These are phyloP conservation scores for Istiophorus platypterus DNA, from an alignment of 2,113 vertebrate species.

Conservation along the genomic window DNA sequence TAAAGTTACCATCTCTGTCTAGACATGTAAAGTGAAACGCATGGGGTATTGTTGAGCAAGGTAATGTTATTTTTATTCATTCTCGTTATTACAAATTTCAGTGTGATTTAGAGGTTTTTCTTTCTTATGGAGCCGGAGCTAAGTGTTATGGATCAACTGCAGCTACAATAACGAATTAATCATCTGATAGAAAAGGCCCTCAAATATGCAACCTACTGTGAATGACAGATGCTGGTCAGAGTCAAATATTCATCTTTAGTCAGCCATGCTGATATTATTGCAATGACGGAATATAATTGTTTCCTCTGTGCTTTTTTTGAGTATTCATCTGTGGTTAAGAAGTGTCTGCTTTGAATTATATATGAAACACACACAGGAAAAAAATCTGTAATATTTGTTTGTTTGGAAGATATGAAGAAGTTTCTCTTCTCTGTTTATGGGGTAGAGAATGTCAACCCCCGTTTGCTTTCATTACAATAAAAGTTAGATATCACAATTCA, in stretches of 20 bases:
- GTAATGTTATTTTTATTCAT: not conserved
- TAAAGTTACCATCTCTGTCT: not conserved
- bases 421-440: slow-evolving; percentile 12
- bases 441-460: slow-evolving; percentile 15
- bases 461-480: slow-evolving; percentile 7
- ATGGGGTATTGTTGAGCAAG: not conserved
- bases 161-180: not conserved
- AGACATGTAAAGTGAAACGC: not conserved
- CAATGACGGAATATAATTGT: not conserved
- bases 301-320: slow-evolving; percentile 8
- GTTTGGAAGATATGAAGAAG: slow-evolving; percentile 8
- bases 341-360: slow-evolving; percentile 29
- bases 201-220: not conserved
- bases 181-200: not conserved
- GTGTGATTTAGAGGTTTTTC: not conserved
- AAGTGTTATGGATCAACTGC: rapidly evolving
- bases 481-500: not conserved
- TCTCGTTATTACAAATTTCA: not conserved
- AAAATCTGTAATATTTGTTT: not conserved
- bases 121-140: too few species aligned
- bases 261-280: not conserved
- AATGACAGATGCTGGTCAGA: not conserved
- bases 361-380: not conserved
- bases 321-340: not conserved
- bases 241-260: slow-evolving; percentile 7